These are phyloP conservation scores for Lophius americanus DNA, from an alignment of 2,797 vertebrate species.

Conservation along the genomic window DNA sequence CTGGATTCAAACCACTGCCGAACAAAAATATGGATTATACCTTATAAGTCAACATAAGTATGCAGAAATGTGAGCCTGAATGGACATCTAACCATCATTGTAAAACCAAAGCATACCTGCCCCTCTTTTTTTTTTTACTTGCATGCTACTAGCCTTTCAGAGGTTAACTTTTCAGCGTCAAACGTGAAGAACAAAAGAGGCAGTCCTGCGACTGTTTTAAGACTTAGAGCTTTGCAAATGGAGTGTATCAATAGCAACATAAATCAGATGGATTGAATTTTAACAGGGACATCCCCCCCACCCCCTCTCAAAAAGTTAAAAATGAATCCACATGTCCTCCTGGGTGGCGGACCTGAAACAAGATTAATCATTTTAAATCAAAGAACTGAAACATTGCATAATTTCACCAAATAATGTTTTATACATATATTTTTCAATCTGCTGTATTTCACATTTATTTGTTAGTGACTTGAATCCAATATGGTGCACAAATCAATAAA, in stretches of 20 bases:
- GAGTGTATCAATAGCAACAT: conserved; percentile 69
- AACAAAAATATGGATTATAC: conserved; percentile 52
- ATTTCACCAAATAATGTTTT: background rate
- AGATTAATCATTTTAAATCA: conserved; percentile 1
- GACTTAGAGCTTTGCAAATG: conserved; percentile 72
- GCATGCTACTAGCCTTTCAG: conserved; percentile 16
- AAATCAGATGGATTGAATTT: conserved; percentile 76
- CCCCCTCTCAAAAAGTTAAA: conserved; percentile 50
- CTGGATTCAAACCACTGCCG: conserved; percentile 50
- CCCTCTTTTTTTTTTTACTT: conserved; percentile 37
- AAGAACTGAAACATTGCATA: conserved; percentile 3
- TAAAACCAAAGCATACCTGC: conserved; percentile 26
- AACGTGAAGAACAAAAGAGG: conserved; percentile 67
- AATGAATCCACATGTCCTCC: conserved; percentile 17
- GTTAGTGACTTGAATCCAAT: too few species aligned
- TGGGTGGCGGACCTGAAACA: conserved; percentile 26
- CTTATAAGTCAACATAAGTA: conserved; percentile 19
- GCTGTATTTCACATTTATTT: too few species aligned
- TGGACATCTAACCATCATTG: conserved; percentile 29
- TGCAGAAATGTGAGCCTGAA: conserved; percentile 25
- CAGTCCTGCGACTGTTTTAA: conserved; percentile 66
- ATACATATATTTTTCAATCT: too few species aligned
- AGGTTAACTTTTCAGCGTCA: conserved; percentile 61
- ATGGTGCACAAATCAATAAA: too few species aligned
- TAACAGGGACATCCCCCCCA: conserved; percentile 58